Percentiles rank a stretch among this genome's conserved stretches.
phyloP scores from a whole-genome alignment of 2,797 vertebrate species.

The Poeciliopsis turneri region DNA sequence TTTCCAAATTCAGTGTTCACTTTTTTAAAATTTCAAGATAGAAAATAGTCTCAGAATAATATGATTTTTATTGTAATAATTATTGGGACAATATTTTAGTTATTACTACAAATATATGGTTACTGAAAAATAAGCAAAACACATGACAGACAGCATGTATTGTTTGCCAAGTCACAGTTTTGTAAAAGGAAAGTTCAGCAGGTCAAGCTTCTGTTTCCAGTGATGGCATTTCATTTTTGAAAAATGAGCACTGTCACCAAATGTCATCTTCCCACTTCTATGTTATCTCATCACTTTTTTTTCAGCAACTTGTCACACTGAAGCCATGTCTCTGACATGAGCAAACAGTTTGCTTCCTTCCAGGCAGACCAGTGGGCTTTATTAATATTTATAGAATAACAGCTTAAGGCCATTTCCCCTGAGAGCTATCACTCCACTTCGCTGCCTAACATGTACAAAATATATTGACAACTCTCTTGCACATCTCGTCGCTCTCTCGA shows the following conservation, averaged over 20 bases:
- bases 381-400: conserved; percentile 85
- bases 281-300: conserved; percentile 74
- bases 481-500: conserved; percentile 49
- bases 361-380: conserved; percentile 77
- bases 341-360: conserved; percentile 81
- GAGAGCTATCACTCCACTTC: conserved; percentile 77
- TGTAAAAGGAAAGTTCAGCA: conserved; percentile 49
- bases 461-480: conserved; percentile 81
- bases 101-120: neutral
- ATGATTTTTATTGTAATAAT: no score
- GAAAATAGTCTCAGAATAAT: no score
- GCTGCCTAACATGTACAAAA: conserved; percentile 80
- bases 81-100: neutral
- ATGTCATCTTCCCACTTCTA: conserved; percentile 71
- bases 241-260: conserved; percentile 73
- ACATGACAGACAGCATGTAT: conserved; percentile 7
- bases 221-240: conserved; percentile 66
- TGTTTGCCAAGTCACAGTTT: conserved; percentile 36
- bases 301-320: conserved; percentile 70
- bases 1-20: no score
- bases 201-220: conserved; percentile 46
- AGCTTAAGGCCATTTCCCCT: conserved; percentile 82
- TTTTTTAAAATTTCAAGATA: no score
- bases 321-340: conserved; percentile 72
- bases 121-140: conserved; percentile 11